Base-by-base conservation (phyloP, 2,113 vertebrate species). In the Rhodinocichla rosea region DNA sequence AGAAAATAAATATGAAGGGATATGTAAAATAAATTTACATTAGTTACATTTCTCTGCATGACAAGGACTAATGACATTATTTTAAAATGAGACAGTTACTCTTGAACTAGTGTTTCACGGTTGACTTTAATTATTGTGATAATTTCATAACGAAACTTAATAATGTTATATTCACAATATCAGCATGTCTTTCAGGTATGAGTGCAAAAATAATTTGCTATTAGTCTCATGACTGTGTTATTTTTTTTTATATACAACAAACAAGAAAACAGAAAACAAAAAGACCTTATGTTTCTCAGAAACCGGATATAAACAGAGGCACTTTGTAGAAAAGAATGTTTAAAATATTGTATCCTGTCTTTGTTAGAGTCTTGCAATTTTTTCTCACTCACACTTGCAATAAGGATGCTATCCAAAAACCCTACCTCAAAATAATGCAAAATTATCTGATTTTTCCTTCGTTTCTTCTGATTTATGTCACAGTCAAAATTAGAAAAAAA, bases 11-110 rank as follows among this genome's bases (percentile, higher is more conserved):
- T 83, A 96, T 95, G 32, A 33, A 74, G 64, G 63, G 40, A 95
- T 94, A 96, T 92, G 76, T 55, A 97, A 97, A 96, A 98, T 56
- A 94, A 97, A 96, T 97, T 94, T 96, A 83, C 73, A 94, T 94
- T 97, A 97, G 97, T 96, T 94, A 83, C n/a, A 71, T 96, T 96
- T 96, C 74, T 79, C 89, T 67, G 35, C 63, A 65, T 96, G 97
- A 94, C 85, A 97, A 97, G 65, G 68, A 97, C 91, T 90, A 96
- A 97, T 97, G 62, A 47, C 91, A 95, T 96, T 96, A 94, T 95
- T 97, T 98, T 97, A 53, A 97, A 97, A 95, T 96, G 60, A 96
- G 50, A 95, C 47, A 75, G 70, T 94, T 85, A 87, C 44, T 95
- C 47, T 64, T 93, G 74, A 95, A 88, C 55, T 94, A 69, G 44